Evolutionary conservation across 2,113 vertebrate species (phyloP), one percentile per base, ranked within the genome.

Genomic region (Peucedramus taeniatus): DNA sequence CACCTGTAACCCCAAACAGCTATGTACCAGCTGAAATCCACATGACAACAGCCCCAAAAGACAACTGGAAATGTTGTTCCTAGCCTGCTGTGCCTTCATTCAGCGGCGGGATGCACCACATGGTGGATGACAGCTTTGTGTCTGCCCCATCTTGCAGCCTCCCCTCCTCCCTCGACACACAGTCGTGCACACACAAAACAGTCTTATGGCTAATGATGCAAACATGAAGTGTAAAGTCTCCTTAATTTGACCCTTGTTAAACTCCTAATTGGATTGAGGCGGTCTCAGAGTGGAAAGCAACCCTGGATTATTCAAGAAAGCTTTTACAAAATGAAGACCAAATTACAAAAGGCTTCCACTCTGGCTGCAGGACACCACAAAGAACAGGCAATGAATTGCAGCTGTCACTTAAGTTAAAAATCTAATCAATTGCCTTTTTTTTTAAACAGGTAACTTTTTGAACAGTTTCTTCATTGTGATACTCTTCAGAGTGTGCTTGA

Each of bases 261-360:
- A 99, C 97, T 97, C 98, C 98, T 99, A 99, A 99, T 99, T 99
- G 99, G 99, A 99, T 99, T 98, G 98, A 97, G 97, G 98, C 96
- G 80, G 92, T 96, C 97, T 97, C 89, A 65, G 94, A 98, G 98
- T 97, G 97, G 98, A 98, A 98, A 97, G 98, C 98, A 98, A 96
- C 96, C 97, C 91, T 97, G 89, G 95, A 98, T 98, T 98, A 98
- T 98, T 98, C 98, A 98, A 95, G 97, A 96, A 97, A 96, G 97
- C 97, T 98, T 97, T 97, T 97, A 97, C 94, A 97, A 97, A 98
- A 97, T 87, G 97, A 97, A 97, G 97, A 96, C 97, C 97, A 96
- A 97, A 97, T 97, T 96, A 98, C 97, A 98, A 98, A 97, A 97
- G 97, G 97, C 97, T 80, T 97, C 96, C 96, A 98, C 95, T 96